Percentiles rank a stretch among this genome's conserved stretches.
phyloP scores from a whole-genome alignment of 2,888 invertebrate genomes.

The Bugula neritina region DNA sequence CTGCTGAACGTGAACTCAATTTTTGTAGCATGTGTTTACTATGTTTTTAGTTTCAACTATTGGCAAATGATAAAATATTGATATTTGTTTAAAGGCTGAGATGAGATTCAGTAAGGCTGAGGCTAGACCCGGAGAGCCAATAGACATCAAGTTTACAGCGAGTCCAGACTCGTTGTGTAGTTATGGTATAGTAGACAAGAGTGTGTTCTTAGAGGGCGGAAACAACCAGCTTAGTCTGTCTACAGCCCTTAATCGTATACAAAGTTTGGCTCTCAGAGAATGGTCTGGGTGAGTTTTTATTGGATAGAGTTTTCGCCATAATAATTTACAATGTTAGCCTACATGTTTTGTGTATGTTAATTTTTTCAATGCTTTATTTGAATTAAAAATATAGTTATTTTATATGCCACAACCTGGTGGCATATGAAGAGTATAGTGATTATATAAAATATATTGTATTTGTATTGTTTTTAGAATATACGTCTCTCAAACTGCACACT shows the following conservation, averaged over 20 bases:
- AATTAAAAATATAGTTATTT: too few relatives aligned
- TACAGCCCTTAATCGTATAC: slow-evolving; percentile 19
- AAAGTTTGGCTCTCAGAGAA: slow-evolving; percentile 9
- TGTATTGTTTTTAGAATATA: background rate
- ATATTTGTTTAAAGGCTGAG: slow-evolving; percentile 37
- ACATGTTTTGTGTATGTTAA: too few relatives aligned
- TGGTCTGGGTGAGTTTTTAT: slow-evolving; percentile 26
- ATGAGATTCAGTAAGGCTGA: slow-evolving; percentile 48
- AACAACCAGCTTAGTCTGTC: slow-evolving; percentile 32
- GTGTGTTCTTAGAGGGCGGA: slow-evolving; percentile 56
- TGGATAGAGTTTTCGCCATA: too few relatives aligned
- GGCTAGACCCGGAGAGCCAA: slow-evolving; percentile 57
- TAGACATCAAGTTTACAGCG: slow-evolving; percentile 57
- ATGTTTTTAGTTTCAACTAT: too few relatives aligned
- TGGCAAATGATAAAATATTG: too few relatives aligned
- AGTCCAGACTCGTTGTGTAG: slow-evolving; percentile 60
- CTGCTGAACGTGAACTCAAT: too few relatives aligned
- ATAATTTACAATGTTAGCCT: too few relatives aligned
- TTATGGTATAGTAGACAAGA: slow-evolving; percentile 60
- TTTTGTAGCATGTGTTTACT: too few relatives aligned
- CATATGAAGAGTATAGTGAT: too few relatives aligned
- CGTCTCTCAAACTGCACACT: background rate
- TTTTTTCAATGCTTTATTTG: too few relatives aligned
- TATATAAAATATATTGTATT: too few relatives aligned
- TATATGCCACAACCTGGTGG: too few relatives aligned